A percentile compares a stretch with the other conserved stretches of the same genome.
Evolutionary conservation across 1,140 invertebrate genomes (phyloP).

Genomic region (Gryllus bimaculatus): DNA sequence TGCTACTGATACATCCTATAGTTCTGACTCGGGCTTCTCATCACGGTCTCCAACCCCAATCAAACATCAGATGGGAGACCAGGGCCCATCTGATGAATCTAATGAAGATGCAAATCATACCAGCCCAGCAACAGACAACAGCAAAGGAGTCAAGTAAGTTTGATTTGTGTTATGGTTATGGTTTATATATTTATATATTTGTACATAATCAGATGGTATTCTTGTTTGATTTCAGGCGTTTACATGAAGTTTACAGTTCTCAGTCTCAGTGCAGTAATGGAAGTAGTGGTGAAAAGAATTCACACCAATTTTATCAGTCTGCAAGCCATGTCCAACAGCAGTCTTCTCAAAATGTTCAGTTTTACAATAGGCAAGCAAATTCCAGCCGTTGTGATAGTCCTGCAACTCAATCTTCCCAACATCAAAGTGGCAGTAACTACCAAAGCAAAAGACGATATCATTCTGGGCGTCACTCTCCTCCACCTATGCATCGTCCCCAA

Average conservation of each 20-base stretch:
- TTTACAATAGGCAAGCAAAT: slow-evolving; percentile 6
- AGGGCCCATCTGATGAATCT: not conserved
- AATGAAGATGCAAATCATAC: slow-evolving; percentile 8
- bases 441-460: slow-evolving; percentile 14
- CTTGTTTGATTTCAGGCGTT: not conserved
- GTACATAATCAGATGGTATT: no score
- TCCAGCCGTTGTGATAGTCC: not conserved
- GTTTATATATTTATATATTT: no score
- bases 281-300: not conserved
- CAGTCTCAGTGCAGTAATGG: not conserved
- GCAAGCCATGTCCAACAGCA: not conserved
- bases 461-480: slow-evolving; percentile 13
- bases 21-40: slow-evolving; percentile 18
- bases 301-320: not conserved
- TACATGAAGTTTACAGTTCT: slow-evolving; percentile 9
- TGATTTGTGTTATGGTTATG: not conserved
- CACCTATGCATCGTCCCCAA: slow-evolving; percentile 6
- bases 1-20: slow-evolving; percentile 10
- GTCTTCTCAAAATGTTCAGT: not conserved
- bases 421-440: not conserved
- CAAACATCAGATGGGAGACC: slow-evolving; percentile 13
- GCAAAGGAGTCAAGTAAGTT: slow-evolving; percentile 18
- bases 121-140: not conserved
- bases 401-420: not conserved
- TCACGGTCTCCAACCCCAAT: slow-evolving; percentile 18